phyloP scores from a whole-genome alignment of 53 echinoderm and acorn worm genomes.

The Zoroaster sp. region DNA sequence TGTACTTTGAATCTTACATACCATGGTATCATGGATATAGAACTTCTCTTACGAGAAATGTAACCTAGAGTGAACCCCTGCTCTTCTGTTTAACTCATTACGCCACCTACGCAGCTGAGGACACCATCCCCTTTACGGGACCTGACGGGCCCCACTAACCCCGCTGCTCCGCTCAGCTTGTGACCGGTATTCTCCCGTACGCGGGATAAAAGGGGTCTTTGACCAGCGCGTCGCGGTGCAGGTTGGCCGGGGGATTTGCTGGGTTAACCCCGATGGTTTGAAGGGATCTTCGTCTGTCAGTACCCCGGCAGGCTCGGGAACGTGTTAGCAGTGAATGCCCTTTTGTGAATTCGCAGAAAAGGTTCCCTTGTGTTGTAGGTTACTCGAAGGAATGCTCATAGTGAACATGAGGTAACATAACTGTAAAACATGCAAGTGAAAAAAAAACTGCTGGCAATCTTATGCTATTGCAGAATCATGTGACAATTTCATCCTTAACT shows the following conservation, averaged over 20 bases:
- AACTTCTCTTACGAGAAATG: neutral
- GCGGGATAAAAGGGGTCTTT: conserved; percentile 54
- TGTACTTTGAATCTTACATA: neutral
- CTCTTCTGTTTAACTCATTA: conserved; percentile 16
- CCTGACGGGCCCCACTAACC: neutral
- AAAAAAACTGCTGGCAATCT: neutral
- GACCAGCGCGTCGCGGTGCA: conserved; percentile 28
- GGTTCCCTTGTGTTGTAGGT: neutral
- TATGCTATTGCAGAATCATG: neutral
- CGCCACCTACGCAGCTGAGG: conserved; percentile 47
- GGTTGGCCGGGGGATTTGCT: conserved; percentile 43
- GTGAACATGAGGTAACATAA: neutral
- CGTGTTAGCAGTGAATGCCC: conserved; percentile 21
- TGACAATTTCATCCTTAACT: no score
- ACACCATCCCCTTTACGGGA: neutral
- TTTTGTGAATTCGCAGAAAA: conserved; percentile 18
- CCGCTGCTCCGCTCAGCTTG: conserved; percentile 37
- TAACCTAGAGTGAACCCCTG: conserved; percentile 24
- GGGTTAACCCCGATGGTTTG: conserved; percentile 42
- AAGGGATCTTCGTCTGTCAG: conserved; percentile 50
- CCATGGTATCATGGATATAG: neutral
- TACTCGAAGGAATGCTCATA: neutral
- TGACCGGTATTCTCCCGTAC: neutral
- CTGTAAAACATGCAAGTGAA: neutral
- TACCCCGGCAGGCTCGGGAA: conserved; percentile 34